Evolutionary conservation across 2,888 invertebrate genomes (phyloP).

Genomic region (Tipula unca): DNA sequence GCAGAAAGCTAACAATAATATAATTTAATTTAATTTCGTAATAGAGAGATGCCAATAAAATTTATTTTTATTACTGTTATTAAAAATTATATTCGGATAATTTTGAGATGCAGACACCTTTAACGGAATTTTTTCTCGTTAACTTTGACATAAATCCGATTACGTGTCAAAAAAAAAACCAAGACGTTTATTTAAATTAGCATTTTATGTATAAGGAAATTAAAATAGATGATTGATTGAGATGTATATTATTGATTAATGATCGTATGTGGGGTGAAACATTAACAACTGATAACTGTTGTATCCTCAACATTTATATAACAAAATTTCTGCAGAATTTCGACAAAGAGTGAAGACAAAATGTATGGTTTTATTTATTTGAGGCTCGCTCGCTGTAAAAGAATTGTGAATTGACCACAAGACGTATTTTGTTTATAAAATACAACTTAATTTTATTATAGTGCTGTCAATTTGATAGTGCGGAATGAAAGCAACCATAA

Average conservation of each 20-base stretch:
- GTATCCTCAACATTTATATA: background rate
- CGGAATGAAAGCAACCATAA: background rate
- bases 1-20: background rate
- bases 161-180: background rate
- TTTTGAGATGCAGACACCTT: constrained; percentile 8
- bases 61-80: background rate
- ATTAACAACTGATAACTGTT: background rate
- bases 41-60: background rate
- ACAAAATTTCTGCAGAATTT: background rate
- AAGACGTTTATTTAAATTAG: background rate
- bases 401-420: background rate
- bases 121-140: background rate
- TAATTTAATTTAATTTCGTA: background rate
- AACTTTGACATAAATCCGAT: background rate
- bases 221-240: background rate
- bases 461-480: background rate
- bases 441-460: background rate
- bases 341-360: background rate
- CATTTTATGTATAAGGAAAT: background rate
- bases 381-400: background rate
- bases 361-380: background rate
- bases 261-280: background rate
- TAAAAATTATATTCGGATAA: background rate
- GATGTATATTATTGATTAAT: background rate
- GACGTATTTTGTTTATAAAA: background rate